Evolutionary conservation across 2,113 vertebrate genomes (phyloP).

Genomic region (Austrofundulus limnaeus): DNA sequence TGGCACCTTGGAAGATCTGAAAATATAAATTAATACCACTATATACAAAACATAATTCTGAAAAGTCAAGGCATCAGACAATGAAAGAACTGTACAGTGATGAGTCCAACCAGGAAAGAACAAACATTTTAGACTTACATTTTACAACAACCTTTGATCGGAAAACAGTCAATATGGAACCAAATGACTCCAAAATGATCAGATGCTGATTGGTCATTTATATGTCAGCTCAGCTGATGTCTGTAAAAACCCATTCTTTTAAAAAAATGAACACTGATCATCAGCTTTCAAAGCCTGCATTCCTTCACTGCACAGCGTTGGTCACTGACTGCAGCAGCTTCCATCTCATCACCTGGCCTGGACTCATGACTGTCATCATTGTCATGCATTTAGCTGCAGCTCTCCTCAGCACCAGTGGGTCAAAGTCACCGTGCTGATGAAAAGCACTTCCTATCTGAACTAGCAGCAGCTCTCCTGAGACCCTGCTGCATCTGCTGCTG

Average conservation of each 20-base stretch:
- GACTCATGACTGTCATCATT: conserved; percentile 46
- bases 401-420: conserved; percentile 14
- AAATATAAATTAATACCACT: no score
- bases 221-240: conserved; percentile 2
- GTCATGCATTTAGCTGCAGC: conserved; percentile 41
- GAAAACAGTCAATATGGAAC: not conserved
- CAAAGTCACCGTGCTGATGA: conserved; percentile 26
- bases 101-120: no score
- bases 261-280: conserved; percentile 1
- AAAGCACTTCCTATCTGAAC: conserved; percentile 44
- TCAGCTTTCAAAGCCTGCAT: conserved; percentile 10
- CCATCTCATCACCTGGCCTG: conserved; percentile 59
- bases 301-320: conserved; percentile 15
- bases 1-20: no score
- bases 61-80: no score
- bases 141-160: not conserved
- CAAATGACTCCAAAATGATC: not conserved
- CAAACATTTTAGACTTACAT: not conserved
- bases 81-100: no score
- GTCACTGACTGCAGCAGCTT: conserved; percentile 28
- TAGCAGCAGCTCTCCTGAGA: conserved; percentile 24
- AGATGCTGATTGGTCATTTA: conserved; percentile 6
- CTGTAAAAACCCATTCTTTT: not conserved
- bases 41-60: no score
- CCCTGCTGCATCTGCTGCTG: conserved; percentile 27